A percentile compares a stretch with the other conserved stretches of the same genome.
These are phyloP conservation scores for Syncerus caffer DNA, from an alignment of 2,797 vertebrate species.

Conservation along the genomic window DNA sequence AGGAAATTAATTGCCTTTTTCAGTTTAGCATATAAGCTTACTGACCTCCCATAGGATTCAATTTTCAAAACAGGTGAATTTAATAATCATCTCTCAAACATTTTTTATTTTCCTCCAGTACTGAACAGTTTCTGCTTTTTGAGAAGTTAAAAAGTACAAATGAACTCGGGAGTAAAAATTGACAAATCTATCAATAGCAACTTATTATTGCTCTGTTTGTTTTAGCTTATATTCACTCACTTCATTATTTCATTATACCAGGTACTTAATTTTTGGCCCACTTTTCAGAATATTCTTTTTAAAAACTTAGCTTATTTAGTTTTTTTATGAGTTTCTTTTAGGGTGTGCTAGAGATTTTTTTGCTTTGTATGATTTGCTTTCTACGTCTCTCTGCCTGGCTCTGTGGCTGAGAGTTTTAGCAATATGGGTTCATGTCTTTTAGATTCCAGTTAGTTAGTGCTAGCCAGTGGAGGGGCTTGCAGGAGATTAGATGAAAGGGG, in stretches of 20 bases:
- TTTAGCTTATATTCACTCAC: background rate
- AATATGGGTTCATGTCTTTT: background rate
- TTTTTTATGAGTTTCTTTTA: background rate
- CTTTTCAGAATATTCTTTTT: background rate
- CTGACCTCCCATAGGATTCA: background rate
- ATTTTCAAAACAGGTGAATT: background rate
- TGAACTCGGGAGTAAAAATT: background rate
- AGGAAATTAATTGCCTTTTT: constrained; percentile 33
- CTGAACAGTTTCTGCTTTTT: background rate
- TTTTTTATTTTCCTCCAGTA: background rate
- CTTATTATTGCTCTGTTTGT: background rate
- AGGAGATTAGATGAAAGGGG: background rate
- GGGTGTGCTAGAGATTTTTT: background rate
- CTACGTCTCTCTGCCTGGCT: background rate
- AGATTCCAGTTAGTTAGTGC: background rate
- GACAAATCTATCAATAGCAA: background rate
- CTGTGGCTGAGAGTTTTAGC: background rate
- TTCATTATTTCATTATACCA: background rate
- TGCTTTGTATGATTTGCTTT: background rate
- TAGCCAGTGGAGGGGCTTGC: background rate
- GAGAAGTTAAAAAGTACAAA: background rate
- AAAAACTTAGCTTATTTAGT: background rate
- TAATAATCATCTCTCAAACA: background rate
- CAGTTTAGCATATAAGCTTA: background rate
- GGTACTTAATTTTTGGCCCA: background rate